Percentiles rank a stretch among this genome's conserved stretches.
Conservation (phyloP, 2,113 vertebrate genomes). For the Tylochromis polylepis region DNA sequence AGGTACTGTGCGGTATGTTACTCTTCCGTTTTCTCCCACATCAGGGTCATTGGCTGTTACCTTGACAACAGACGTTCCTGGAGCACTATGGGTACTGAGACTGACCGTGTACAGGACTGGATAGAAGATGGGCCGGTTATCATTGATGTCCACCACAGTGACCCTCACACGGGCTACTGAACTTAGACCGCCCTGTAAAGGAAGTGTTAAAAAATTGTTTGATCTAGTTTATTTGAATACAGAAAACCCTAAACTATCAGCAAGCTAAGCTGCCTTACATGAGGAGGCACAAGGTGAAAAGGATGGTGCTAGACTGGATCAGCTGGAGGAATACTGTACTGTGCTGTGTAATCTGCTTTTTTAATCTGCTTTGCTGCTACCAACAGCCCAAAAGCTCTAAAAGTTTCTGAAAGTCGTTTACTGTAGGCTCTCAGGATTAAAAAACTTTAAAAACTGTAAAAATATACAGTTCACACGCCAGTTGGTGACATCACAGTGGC, state of each 20-base stretch:
- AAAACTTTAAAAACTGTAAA: background rate
- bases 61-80: conserved; percentile 86
- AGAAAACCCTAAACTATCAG: background rate
- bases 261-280: background rate
- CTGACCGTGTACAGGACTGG: conserved; percentile 88
- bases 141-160: conserved; percentile 87
- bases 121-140: conserved; percentile 91
- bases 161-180: conserved; percentile 84
- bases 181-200: conserved; percentile 84
- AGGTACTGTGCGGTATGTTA: conserved; percentile 81
- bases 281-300: background rate
- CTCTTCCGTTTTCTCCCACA: conserved; percentile 81
- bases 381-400: background rate
- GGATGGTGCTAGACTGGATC: background rate
- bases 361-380: background rate
- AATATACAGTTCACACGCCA: background rate
- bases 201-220: background rate
- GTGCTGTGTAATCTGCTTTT: background rate
- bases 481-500: background rate
- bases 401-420: background rate
- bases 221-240: background rate
- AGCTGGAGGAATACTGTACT: background rate
- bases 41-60: conserved; percentile 91
- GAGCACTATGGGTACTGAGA: conserved; percentile 87
- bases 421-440: background rate